Percentiles rank a stretch among this genome's conserved stretches.
phyloP scores from a whole-genome alignment of 2,113 vertebrate species.

The Nibea coibor region DNA sequence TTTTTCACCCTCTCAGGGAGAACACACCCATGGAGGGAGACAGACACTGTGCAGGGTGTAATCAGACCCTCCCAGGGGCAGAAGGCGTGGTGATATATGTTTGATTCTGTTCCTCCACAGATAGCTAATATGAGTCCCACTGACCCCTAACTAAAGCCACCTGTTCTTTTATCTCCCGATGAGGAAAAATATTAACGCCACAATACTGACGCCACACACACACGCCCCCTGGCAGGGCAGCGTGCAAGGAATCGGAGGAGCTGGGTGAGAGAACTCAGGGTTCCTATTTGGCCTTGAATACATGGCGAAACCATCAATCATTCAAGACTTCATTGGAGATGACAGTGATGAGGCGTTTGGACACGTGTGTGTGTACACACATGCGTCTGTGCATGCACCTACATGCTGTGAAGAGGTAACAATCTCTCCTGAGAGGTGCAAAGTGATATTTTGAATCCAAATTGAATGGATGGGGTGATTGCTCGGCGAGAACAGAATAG shows the following conservation, averaged over 20 bases:
- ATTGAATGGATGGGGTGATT: slow-evolving; percentile 71
- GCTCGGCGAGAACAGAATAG: slow-evolving; percentile 52
- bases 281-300: slow-evolving; percentile 68
- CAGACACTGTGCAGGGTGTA: background rate
- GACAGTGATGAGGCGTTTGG: slow-evolving; percentile 57
- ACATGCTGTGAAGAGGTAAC: slow-evolving; percentile 49
- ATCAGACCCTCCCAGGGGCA: slow-evolving; percentile 15
- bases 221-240: slow-evolving; percentile 28
- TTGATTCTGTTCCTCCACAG: slow-evolving; percentile 17
- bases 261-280: slow-evolving; percentile 43
- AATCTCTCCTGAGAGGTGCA: slow-evolving; percentile 60
- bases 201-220: background rate
- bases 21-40: slow-evolving; percentile 17
- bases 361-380: slow-evolving; percentile 12
- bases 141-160: slow-evolving; percentile 17
- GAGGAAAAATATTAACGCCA: slow-evolving; percentile 22
- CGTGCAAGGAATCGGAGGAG: slow-evolving; percentile 30
- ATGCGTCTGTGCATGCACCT: slow-evolving; percentile 36
- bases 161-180: slow-evolving; percentile 13
- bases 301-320: slow-evolving; percentile 70
- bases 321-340: slow-evolving; percentile 56
- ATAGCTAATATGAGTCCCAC: slow-evolving; percentile 14
- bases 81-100: slow-evolving; percentile 1
- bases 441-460: slow-evolving; percentile 75
- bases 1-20: slow-evolving; percentile 68